phyloP scores from a whole-genome alignment of 2,113 vertebrate genomes.

The Alethe castanea region DNA sequence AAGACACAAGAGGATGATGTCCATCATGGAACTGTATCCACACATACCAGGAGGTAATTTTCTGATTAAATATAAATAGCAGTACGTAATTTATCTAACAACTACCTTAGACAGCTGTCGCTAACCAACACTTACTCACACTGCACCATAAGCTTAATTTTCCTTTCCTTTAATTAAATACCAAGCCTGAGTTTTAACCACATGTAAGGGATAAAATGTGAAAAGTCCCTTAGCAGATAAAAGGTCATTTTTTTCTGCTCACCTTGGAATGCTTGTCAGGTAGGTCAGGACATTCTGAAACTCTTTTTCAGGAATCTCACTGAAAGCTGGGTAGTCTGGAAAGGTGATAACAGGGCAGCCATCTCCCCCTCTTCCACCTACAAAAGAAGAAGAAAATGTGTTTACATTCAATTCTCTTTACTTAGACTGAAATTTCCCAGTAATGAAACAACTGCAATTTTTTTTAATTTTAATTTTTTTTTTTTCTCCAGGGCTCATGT shows the following conservation, averaged over 20 bases:
- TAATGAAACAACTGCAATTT: background rate
- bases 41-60: background rate
- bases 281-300: conserved; percentile 96
- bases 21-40: background rate
- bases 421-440: background rate
- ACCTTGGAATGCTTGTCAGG: conserved; percentile 95
- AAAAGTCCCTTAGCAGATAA: background rate
- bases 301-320: conserved; percentile 89
- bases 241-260: background rate
- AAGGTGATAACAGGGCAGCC: conserved; percentile 96
- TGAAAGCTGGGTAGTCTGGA: conserved; percentile 91
- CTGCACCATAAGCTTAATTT: background rate
- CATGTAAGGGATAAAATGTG: background rate
- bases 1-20: background rate
- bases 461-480: background rate
- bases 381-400: background rate
- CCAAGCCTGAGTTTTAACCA: background rate
- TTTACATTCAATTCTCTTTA: background rate
- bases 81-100: background rate
- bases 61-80: background rate
- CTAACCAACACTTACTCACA: background rate
- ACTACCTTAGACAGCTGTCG: background rate
- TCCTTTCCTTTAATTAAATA: background rate
- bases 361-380: conserved; percentile 90
- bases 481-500: background rate